Base-by-base conservation (phyloP, 2,113 vertebrate species). In the Ptychochromis oligacanthus region DNA sequence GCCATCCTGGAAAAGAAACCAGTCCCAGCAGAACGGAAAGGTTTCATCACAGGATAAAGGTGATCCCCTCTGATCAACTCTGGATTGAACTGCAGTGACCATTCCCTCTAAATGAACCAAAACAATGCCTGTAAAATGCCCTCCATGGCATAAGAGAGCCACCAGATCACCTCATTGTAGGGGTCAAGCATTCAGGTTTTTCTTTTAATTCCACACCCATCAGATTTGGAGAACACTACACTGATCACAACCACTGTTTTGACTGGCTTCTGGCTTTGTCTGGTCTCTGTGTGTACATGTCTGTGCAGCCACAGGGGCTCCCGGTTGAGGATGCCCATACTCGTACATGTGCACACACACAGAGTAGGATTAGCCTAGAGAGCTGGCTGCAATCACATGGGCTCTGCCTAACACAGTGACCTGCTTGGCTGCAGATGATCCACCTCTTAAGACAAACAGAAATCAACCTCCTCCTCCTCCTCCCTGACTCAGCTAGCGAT, bases 381-480 rank as follows among this genome's bases (percentile, higher is more conserved):
- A 89, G 89, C 87, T 75, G 88, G 76, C 87, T 75, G 87, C 11
- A 86, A 82, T 93, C 90, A 90, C 90, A 85, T 87, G 88, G 77
- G 85, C 38, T 86, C 80, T 67, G 83, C 67, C 85, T 92, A 89
- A 88, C 94, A 90, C 85, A 88, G 79, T 92, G 92, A 94, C 93
- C 93, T 86, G 90, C 86, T 92, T 93, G 90, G 90, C 87, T 90
- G 79, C 88, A 87, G 86, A 92, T 85, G 84, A 83, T 75, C 59
- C 52, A 59, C 85, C 79, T 80, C 74, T 72, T 67, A 87, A 88
- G 86, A 88, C n/a, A 11, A 75, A 62, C 61, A 34, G 64, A 87
- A 79, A 82, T 85, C 83, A 89, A 46, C 86, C 75, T 55, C 82
- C 46, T 77, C 49, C 38, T 75, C 38, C 46, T 79, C 56, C 36